These are phyloP conservation scores for Vicugna pacos DNA, from an alignment of 2,113 vertebrate genomes.

Conservation along the genomic window DNA sequence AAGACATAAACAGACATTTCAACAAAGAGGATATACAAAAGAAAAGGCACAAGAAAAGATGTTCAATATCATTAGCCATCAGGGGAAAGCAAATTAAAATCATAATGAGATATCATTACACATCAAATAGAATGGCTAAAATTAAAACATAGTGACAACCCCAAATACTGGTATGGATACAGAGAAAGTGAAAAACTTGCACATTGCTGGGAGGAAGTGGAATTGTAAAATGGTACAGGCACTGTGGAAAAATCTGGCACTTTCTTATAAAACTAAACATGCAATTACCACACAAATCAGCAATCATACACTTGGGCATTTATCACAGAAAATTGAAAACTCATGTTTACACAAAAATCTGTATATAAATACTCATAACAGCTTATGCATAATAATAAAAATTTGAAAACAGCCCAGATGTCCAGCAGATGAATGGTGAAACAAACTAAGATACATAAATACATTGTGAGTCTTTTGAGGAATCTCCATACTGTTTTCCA, in stretches of 20 bases:
- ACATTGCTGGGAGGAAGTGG: background rate
- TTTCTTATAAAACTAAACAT: conserved; percentile 5
- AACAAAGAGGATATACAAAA: background rate
- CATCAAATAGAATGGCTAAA: background rate
- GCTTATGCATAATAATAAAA: background rate
- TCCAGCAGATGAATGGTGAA: background rate
- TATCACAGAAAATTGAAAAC: background rate
- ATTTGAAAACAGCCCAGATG: background rate
- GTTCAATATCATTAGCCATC: background rate
- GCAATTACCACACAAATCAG: background rate
- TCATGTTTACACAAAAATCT: background rate
- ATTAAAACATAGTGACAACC: background rate
- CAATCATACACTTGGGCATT: background rate
- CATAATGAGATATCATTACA: background rate
- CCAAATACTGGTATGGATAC: background rate
- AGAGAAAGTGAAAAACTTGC: background rate
- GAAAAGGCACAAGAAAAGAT: conserved; percentile 1
- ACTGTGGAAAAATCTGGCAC: background rate
- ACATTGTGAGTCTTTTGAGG: background rate
- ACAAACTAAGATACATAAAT: background rate
- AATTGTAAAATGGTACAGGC: background rate
- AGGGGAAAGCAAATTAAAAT: conserved; percentile 42
- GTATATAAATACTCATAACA: background rate
- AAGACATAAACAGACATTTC: conserved; percentile 9
- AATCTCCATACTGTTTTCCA: too few species aligned